Evolutionary conservation across 2,888 invertebrate species (phyloP).

Genomic region (Hemistola chrysoprasaria): DNA sequence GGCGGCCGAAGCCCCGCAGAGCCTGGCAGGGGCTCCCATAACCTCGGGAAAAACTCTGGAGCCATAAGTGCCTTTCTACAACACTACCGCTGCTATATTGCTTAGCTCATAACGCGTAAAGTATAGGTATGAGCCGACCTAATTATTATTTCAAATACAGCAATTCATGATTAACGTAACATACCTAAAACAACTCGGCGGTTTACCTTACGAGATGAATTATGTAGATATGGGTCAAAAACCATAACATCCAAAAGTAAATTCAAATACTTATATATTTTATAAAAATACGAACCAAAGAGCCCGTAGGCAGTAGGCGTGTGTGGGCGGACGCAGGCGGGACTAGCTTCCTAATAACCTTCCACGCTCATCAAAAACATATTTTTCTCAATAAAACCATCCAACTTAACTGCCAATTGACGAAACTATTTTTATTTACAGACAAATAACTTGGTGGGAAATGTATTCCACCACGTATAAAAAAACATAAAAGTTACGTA

Average conservation of each 20-base stretch:
- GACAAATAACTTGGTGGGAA: constrained; percentile 5
- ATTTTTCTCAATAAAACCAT: constrained; percentile 46
- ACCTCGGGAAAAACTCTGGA: constrained; percentile 71
- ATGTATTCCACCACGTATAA: too few relatives aligned
- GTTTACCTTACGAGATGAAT: too few relatives aligned
- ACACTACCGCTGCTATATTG: constrained; percentile 59
- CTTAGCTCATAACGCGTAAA: constrained; percentile 35
- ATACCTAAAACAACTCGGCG: too few relatives aligned
- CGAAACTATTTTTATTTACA: background rate
- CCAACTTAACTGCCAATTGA: constrained; percentile 18
- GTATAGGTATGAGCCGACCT: constrained; percentile 3
- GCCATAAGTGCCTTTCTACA: constrained; percentile 78
- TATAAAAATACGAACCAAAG: too few relatives aligned
- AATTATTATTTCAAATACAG: constrained; percentile 11
- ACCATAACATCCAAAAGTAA: too few relatives aligned
- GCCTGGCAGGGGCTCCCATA: constrained; percentile 74
- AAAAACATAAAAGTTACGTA: too few relatives aligned
- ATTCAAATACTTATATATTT: too few relatives aligned
- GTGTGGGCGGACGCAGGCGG: constrained; percentile 59
- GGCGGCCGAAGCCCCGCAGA: constrained; percentile 70
- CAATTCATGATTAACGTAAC: constrained; percentile 1
- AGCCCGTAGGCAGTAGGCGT: constrained; percentile 38
- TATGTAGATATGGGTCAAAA: too few relatives aligned
- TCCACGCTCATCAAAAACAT: constrained; percentile 50
- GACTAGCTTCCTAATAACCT: constrained; percentile 41